These are phyloP conservation scores for Rhinopithecus roxellana DNA, from an alignment of 2,113 vertebrate species.

Conservation along the genomic window DNA sequence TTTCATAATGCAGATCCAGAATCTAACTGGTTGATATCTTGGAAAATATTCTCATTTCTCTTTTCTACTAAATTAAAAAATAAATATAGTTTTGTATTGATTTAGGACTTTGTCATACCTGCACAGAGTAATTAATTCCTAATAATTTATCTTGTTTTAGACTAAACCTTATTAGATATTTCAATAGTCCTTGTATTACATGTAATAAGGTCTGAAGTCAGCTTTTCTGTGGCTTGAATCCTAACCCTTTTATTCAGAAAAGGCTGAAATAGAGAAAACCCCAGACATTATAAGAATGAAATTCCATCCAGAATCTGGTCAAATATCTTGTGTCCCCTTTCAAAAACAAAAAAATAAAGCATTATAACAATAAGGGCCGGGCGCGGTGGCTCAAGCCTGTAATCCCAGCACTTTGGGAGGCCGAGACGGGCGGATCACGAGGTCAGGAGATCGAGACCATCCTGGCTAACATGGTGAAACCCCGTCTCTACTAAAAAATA, in stretches of 20 bases:
- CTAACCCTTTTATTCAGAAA: neutral
- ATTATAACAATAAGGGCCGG: neutral
- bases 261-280: neutral
- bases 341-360: neutral
- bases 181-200: neutral
- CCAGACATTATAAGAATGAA: neutral
- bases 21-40: neutral
- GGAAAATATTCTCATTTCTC: conserved; percentile 11
- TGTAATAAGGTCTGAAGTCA: neutral
- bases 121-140: neutral
- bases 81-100: neutral
- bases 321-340: conserved; percentile 2
- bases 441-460: no score
- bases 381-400: no score
- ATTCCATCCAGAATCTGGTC: conserved; percentile 19
- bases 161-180: neutral
- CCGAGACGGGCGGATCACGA: no score
- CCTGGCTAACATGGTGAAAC: no score
- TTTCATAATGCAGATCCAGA: neutral
- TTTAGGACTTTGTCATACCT: neutral
- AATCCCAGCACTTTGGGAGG: no score
- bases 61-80: neutral
- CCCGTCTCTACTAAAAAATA: no score
- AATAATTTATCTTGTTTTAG: conserved; percentile 32
- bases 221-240: neutral